phyloP scores from a whole-genome alignment of 2,113 vertebrate genomes.

The Tautogolabrus adspersus region DNA sequence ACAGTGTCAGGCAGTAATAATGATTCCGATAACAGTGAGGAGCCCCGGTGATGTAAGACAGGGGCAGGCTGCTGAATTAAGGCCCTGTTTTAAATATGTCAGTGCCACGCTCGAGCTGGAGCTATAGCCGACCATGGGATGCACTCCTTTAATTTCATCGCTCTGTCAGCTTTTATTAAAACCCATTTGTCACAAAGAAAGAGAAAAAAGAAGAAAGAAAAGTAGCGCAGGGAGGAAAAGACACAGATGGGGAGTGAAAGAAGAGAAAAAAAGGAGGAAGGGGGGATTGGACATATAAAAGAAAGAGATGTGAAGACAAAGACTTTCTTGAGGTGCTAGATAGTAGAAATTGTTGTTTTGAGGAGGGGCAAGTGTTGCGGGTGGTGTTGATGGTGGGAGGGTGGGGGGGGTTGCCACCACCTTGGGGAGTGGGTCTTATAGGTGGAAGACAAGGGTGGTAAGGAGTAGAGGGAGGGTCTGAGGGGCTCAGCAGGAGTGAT shows the following conservation, averaged over 20 bases:
- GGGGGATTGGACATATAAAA: slow-evolving; percentile 1
- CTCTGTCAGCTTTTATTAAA: slow-evolving; percentile 88
- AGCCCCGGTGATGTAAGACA: slow-evolving; percentile 77
- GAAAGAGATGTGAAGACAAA: slow-evolving; percentile 62
- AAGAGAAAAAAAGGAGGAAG: slow-evolving; percentile 19
- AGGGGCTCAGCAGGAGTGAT: slow-evolving; percentile 77
- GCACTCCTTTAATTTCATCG: slow-evolving; percentile 86
- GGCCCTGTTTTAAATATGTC: slow-evolving; percentile 83
- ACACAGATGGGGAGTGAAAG: slow-evolving; percentile 43
- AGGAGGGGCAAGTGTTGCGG: slow-evolving; percentile 49
- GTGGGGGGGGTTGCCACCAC: slow-evolving; percentile 57
- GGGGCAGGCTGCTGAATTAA: slow-evolving; percentile 69
- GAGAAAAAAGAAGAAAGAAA: slow-evolving; percentile 49
- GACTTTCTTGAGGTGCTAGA: slow-evolving; percentile 57
- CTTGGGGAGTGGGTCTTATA: slow-evolving; percentile 74
- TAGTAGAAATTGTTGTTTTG: slow-evolving; percentile 62
- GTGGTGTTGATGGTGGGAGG: slow-evolving; percentile 35
- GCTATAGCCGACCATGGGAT: slow-evolving; percentile 78
- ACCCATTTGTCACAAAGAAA: slow-evolving; percentile 83
- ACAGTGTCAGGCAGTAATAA: slow-evolving; percentile 68
- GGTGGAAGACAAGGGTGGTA: slow-evolving; percentile 58
- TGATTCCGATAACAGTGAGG: slow-evolving; percentile 67
- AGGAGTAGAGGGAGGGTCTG: slow-evolving; percentile 59
- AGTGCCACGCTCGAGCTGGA: slow-evolving; percentile 72
- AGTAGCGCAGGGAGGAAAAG: slow-evolving; percentile 18